Evolutionary conservation across 2,113 vertebrate genomes (phyloP), one percentile per base, ranked within the genome.

Genomic region (Brevimyrus niger): DNA sequence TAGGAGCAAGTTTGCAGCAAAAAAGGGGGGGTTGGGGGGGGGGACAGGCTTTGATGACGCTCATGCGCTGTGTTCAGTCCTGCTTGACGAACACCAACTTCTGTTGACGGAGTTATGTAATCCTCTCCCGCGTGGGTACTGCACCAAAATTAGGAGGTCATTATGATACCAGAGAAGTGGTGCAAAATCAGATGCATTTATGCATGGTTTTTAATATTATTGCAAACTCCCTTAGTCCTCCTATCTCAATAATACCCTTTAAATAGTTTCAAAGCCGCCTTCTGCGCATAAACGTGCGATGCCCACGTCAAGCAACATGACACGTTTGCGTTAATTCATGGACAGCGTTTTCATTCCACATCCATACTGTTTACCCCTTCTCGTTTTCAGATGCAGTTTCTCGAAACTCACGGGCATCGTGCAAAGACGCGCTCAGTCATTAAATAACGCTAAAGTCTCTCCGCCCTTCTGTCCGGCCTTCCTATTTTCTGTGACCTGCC

Each of bases 141-240:
- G 87, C 87, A 87, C 87, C 87, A 87, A 61, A 87, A 61, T 87
- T 87, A 58, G 53, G 35, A 61, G 87, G 87, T 87, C 87, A 87
- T 44, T 51, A 58, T 87, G 21, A 42, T 87, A 42, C 87, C 21
- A 3, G 85, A 86, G 35, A 65, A 15, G 87, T 87, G 87, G 17
- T 51, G n/a, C 47, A 85, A 85, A 85, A 48, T 47, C 42, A 46
- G 83, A 31, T 53, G 42, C 23, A 13, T 47, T 46, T 84, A 84
- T 23, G 7, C 42, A 84, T 47, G 42, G 23, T n/a, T 87, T 19
- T 53, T 38, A 38, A 55, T 46, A 47, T 21, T 47, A 19, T 11
- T 47, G 82, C 23, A 84, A 84, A 46, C 44, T 46, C 23, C 19
- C 8, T 47, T 23, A 84, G 44, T 84, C 38, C 8, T 23, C 42